Evolutionary conservation across 2,113 vertebrate genomes (phyloP).

Genomic region (Cricetomys ansorgei): DNA sequence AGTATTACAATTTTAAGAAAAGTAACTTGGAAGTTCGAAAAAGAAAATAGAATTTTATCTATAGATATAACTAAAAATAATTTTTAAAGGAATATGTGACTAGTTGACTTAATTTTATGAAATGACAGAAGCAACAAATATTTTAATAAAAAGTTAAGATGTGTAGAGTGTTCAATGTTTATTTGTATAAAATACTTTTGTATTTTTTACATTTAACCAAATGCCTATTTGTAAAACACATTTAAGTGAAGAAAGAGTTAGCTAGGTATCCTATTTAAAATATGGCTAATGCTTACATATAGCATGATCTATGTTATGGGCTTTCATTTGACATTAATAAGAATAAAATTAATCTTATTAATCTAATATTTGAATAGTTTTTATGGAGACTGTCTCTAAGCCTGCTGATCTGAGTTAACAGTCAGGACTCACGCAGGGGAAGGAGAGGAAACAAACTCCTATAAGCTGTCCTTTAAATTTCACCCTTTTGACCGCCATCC

Average conservation of each 20-base stretch:
- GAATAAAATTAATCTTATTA: slow-evolving; percentile 20
- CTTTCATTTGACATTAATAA: background rate
- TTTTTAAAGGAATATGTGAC: background rate
- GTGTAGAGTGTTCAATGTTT: slow-evolving; percentile 42
- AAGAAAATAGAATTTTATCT: slow-evolving; percentile 45
- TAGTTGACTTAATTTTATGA: slow-evolving; percentile 65
- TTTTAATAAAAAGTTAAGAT: background rate
- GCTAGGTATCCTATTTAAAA: background rate
- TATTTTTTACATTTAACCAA: slow-evolving; percentile 52
- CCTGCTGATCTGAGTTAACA: background rate
- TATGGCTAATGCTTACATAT: background rate
- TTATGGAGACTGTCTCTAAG: background rate
- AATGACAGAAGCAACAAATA: slow-evolving; percentile 57
- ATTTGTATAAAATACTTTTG: slow-evolving; percentile 23
- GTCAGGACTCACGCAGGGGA: background rate
- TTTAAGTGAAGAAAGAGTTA: slow-evolving; percentile 14
- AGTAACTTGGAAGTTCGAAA: slow-evolving; percentile 53
- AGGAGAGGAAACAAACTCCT: background rate
- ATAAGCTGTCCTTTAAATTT: background rate
- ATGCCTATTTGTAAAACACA: slow-evolving; percentile 57
- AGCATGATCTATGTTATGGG: background rate
- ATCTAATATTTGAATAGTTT: background rate
- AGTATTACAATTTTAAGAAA: background rate
- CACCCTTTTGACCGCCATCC: no score
- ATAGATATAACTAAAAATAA: slow-evolving; percentile 47